Evolutionary conservation across 2,797 vertebrate species (phyloP).

Genomic region (Hyperoplus immaculatus): DNA sequence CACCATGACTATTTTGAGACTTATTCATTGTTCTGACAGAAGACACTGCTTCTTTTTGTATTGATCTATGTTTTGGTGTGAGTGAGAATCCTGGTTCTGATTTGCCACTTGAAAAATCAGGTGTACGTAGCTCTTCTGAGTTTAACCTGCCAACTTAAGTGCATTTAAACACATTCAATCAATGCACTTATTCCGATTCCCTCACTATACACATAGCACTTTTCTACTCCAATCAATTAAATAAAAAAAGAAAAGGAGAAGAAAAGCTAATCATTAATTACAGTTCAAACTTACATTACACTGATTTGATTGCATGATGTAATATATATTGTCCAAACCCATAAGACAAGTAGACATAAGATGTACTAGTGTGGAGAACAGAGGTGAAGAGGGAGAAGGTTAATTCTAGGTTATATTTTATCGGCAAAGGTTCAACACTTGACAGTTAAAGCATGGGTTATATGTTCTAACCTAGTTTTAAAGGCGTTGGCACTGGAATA

Average conservation of each 20-base stretch:
- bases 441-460: conserved; percentile 12
- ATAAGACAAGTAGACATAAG: not conserved
- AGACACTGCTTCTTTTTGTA: too few relatives aligned
- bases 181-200: not conserved
- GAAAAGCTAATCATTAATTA: not conserved
- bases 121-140: too few relatives aligned
- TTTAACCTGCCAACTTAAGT: not conserved
- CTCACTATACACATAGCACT: not conserved
- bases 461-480: conserved; percentile 4
- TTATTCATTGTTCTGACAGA: too few relatives aligned
- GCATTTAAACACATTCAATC: not conserved
- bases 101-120: too few relatives aligned
- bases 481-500: not conserved
- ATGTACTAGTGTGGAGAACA: not conserved
- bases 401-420: conserved; percentile 23
- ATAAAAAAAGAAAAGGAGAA: not conserved
- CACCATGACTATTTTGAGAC: too few relatives aligned
- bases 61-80: too few relatives aligned
- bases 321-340: not conserved
- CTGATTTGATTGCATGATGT: not conserved
- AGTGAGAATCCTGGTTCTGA: too few relatives aligned
- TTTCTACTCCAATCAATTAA: not conserved
- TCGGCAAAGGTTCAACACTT: not conserved
- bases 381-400: not conserved
- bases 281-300: not conserved